Conservation (phyloP, 2,113 vertebrate genomes). For the Catagonus wagneri region DNA sequence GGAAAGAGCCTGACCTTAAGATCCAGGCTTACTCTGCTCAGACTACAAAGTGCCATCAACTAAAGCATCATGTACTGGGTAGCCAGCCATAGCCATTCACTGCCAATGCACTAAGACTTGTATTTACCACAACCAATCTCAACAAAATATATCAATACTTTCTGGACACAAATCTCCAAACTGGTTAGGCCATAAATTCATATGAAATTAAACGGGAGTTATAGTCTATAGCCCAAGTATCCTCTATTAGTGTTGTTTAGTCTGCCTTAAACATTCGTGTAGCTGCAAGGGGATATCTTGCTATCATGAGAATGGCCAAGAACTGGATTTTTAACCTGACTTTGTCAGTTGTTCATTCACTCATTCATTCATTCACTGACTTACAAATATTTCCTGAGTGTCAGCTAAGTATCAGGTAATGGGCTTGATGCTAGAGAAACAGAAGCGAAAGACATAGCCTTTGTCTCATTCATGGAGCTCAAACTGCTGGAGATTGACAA, state of each 20-base stretch:
- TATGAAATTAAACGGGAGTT: background rate
- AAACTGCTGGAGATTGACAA: background rate
- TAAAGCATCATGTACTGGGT: background rate
- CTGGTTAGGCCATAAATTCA: background rate
- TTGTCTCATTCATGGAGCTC: background rate
- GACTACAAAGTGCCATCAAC: background rate
- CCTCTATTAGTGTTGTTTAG: background rate
- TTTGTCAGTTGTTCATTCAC: background rate
- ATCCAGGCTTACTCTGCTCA: background rate
- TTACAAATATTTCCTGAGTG: background rate
- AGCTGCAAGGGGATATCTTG: background rate
- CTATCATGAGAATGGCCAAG: background rate
- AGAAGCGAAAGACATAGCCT: background rate
- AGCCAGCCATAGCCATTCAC: background rate
- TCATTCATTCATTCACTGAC: background rate
- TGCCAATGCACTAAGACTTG: background rate
- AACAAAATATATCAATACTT: background rate
- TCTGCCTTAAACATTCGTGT: background rate
- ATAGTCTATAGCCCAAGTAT: background rate
- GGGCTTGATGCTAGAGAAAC: slow-evolving; percentile 2
- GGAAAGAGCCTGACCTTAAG: background rate
- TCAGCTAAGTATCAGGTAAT: background rate
- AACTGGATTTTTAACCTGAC: background rate
- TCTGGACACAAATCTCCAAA: background rate
- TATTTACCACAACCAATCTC: background rate